Conservation (phyloP, 1,140 invertebrate genomes). For the Heliconius eleuchia region DNA sequence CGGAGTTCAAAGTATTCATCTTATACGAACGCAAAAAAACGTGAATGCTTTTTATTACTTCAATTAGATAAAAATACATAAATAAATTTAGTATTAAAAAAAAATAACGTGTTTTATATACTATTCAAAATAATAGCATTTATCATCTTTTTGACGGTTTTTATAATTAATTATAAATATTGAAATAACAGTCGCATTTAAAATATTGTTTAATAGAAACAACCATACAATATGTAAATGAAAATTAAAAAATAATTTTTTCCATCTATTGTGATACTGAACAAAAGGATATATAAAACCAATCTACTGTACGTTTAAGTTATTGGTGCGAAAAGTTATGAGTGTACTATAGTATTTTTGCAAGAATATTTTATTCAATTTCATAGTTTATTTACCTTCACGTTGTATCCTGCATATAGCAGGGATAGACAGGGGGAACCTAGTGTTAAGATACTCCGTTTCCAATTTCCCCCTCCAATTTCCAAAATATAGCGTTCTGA, state of each 20-base stretch:
- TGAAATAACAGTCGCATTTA: not conserved
- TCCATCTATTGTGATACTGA: not conserved
- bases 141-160: not conserved
- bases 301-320: constrained; percentile 2
- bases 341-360: not conserved
- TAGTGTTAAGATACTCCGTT: not conserved
- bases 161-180: not conserved
- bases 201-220: not conserved
- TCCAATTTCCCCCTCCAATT: not conserved
- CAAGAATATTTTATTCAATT: not conserved
- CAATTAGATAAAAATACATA: too few relatives aligned
- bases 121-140: too few relatives aligned
- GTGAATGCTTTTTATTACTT: too few relatives aligned
- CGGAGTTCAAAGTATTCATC: too few relatives aligned
- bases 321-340: not conserved
- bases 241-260: not conserved
- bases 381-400: not conserved
- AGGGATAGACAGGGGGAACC: not conserved
- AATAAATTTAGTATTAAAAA: too few relatives aligned
- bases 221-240: not conserved
- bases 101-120: too few relatives aligned
- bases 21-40: too few relatives aligned
- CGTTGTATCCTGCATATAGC: not conserved
- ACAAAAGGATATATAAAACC: not conserved
- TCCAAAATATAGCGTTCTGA: not conserved